Evolutionary conservation across 2,797 vertebrate genomes (phyloP), one percentile per base, ranked within the genome.

Genomic region (Sarcoramphus papa): DNA sequence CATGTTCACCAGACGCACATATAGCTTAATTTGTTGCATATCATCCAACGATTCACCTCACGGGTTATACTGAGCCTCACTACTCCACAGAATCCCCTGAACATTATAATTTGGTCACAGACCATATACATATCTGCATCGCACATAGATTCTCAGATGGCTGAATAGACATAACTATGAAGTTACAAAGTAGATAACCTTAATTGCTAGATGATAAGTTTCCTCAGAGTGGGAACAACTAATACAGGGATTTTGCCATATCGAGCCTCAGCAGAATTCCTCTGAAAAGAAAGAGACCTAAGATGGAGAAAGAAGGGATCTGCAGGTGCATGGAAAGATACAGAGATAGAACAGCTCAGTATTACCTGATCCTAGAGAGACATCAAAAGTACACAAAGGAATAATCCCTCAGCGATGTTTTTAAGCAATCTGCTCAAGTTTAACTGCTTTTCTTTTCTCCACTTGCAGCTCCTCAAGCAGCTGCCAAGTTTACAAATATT

Each of bases 401-500:
- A 83, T 59, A 92, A 88, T 33, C 41, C 41, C 53, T 27, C 73
- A 40, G 12, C 53, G 31, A 84, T 22, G 31, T 27, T 91, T 89
- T 85, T 48, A 94, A 89, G 50, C 9, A 82, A 47, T 59, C 37
- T 43, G 41, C 59, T 85, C 37, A 57, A 95, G 73, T 88, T 76
- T 63, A 85, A 73, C 64, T 65, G 37, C 18, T 89, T 92, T 83
- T 80, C 82, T 92, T 74, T 80, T 28, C 33, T 63, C 57, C 50
- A 91, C 41, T 95, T 84, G 76, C 62, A 94, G 59, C 62, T 94
- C 57, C 79, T 90, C 79, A 90, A 92, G 93, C 62, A 92, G 76
- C 69, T 97, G 91, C 92, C 93, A 95, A 96, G 93, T 94, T 94
- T 96, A 92, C 91, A 97, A 94, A 96, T 87, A 84, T 94, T 94